A percentile compares a stretch with the other conserved stretches of the same genome.
These are phyloP conservation scores for Dione juno DNA, from an alignment of 2,888 invertebrate genomes.

Conservation along the genomic window DNA sequence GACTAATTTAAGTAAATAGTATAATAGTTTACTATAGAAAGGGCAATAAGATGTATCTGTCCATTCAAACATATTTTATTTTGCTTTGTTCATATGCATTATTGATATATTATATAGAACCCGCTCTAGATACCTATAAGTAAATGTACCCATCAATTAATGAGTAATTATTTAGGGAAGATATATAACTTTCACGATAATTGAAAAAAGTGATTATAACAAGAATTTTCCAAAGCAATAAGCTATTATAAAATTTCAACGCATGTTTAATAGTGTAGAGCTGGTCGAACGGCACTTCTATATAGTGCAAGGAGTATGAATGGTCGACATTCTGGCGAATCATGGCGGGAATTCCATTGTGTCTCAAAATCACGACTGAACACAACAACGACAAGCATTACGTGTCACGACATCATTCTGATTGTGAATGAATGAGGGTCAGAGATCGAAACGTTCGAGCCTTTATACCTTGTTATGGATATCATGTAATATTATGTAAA, in stretches of 20 bases:
- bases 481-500: constrained; percentile 51
- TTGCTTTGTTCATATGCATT: too few relatives aligned
- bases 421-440: constrained; percentile 82
- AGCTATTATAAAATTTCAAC: constrained; percentile 3
- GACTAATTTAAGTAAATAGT: background rate
- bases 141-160: background rate
- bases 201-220: background rate
- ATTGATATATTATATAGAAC: too few relatives aligned
- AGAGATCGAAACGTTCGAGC: constrained; percentile 69
- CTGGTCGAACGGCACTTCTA: constrained; percentile 35
- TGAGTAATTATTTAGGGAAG: background rate
- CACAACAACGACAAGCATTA: constrained; percentile 62
- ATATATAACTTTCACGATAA: too few relatives aligned
- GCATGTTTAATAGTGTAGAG: constrained; percentile 14
- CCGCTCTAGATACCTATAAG: background rate
- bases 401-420: constrained; percentile 72
- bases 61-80: too few relatives aligned
- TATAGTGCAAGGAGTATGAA: constrained; percentile 63
- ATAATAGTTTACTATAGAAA: background rate
- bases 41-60: background rate
- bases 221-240: background rate
- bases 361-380: constrained; percentile 71
- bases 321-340: constrained; percentile 72
- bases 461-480: constrained; percentile 68
- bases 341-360: constrained; percentile 80